Base-by-base conservation (phyloP, 2,888 invertebrate species). In the Uropetala carovei region DNA sequence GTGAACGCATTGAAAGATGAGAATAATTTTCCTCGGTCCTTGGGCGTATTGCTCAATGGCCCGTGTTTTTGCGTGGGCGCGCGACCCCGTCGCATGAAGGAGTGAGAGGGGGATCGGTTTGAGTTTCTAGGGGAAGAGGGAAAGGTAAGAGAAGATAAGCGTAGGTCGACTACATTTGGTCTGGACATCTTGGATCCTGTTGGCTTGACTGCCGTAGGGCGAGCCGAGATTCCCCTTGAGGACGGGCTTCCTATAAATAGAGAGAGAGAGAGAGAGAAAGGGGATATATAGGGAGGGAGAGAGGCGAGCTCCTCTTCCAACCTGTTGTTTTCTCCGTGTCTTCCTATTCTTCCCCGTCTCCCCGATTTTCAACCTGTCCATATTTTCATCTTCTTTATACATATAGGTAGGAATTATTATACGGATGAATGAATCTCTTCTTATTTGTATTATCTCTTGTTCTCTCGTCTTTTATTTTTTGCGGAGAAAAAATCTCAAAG, bases 141-240 rank as follows among this genome's bases (percentile, higher is more conserved):
- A 30, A 30, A 86, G 60, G 59, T 27, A 59, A 27, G n/a, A 57
- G 11, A 3, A 13, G 59, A 16, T 27, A 30, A 22, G 27, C n/a
- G 22, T 10, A 30, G 86, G 56, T 58, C 86, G 27, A 30, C 59
- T 86, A 60, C 86, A 86, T 59, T 59, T 64, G 86, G 60, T 64
- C 86, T 86, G 86, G 86, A 86, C 86, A 86, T 89, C 85, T 89
- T 89, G 89, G 89, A 86, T 86, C 59, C 30, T 59, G 85, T 59
- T 86, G 85, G 27, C 85, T 60, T 27, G 59, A 30, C 22, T 30
- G 89, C 89, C 89, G 30, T 8, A 60, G 89, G 89, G 64, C 64
- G 9, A 22, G 85, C 59, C 16, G 27, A 27, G 27, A 27, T 75
- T 75, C 75, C 86, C 43, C 68, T 27, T 43, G 89, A 16, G 89